Conservation (phyloP, 2,113 vertebrate species). For the Paraplagusia blochii region DNA sequence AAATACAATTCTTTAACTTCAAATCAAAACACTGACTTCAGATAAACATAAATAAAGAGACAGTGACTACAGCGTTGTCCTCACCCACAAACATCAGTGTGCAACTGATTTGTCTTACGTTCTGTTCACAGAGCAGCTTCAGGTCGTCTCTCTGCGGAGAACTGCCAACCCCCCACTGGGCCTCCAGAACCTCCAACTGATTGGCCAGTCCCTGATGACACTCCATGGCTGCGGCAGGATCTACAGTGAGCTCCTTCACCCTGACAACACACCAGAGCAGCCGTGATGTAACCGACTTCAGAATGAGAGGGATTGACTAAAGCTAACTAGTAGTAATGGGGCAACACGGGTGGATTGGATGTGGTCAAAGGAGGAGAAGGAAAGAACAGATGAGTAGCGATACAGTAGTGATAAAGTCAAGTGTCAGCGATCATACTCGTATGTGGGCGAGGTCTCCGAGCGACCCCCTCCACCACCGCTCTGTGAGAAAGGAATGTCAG, state of each 20-base stretch:
- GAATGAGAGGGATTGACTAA: background rate
- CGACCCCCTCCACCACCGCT: conserved; percentile 86
- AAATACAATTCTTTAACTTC: too few relatives aligned
- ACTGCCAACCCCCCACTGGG: conserved; percentile 95
- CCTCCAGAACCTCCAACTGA: conserved; percentile 92
- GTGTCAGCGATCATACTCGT: conserved; percentile 85
- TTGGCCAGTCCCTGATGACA: conserved; percentile 78
- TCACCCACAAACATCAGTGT: background rate
- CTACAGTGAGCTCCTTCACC: conserved; percentile 86
- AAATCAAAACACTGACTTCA: too few relatives aligned
- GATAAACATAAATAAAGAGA: too few relatives aligned
- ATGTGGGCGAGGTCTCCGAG: conserved; percentile 93
- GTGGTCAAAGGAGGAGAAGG: too few relatives aligned
- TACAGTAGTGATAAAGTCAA: conserved; percentile 71
- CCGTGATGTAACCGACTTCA: background rate
- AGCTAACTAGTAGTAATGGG: background rate
- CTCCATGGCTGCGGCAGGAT: conserved; percentile 77
- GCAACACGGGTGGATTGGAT: too few relatives aligned
- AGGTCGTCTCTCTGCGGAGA: conserved; percentile 97
- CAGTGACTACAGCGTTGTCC: too few relatives aligned
- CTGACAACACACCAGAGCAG: conserved; percentile 61
- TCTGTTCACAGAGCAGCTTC: conserved; percentile 98
- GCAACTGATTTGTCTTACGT: conserved; percentile 77
- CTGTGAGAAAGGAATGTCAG: conserved; percentile 98
- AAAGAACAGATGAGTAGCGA: background rate